Base-by-base conservation (phyloP, 2,113 vertebrate genomes). In the Solea senegalensis region DNA sequence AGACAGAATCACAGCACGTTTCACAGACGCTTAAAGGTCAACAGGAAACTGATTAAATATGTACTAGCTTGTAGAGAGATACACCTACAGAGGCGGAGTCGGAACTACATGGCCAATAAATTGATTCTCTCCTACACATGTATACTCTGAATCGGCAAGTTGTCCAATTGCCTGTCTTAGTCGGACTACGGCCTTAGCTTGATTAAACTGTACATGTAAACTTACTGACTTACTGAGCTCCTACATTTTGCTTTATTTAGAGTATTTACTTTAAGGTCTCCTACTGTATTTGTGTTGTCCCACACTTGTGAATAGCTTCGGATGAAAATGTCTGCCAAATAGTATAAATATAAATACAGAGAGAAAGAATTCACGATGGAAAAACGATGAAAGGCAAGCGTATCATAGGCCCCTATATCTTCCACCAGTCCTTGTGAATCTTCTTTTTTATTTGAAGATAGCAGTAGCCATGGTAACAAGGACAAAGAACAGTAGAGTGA, bases 391-490 rank as follows among this genome's bases (percentile, higher is more conserved):
- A 87, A 79, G 62, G 53, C 39, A n/a, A 57, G 69, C 70, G 63
- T 60, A 83, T 77, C 72, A 72, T 26, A 57, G 60, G 45, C n/a
- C 66, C 45, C 65, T 51, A 57, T 69, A 78, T 87, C 84, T 69
- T 63, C 69, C 83, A 74, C 85, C 74, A 72, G 48, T 79, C 44
- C 65, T 65, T 16, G 34, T 65, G 44, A 63, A 44, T 76, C 59
- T 49, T 71, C 63, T 55, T 39, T 39, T 45, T 82, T 65, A 60
- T 83, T 62, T 7, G 14, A 82, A 67, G 55, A 72, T 74, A 51
- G 51, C 64, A 74, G 84, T 89, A 86, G 73, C 78, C 83, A 89
- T 90, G 85, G 84, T 51, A 89, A 81, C 83, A 80, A 54, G 76
- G 86, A 86, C 72, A 76, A 60, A 73, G 78, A 77, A 80, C 76